Base-by-base conservation (phyloP, 2,888 invertebrate genomes). In the Hofmannophila pseudospretella region DNA sequence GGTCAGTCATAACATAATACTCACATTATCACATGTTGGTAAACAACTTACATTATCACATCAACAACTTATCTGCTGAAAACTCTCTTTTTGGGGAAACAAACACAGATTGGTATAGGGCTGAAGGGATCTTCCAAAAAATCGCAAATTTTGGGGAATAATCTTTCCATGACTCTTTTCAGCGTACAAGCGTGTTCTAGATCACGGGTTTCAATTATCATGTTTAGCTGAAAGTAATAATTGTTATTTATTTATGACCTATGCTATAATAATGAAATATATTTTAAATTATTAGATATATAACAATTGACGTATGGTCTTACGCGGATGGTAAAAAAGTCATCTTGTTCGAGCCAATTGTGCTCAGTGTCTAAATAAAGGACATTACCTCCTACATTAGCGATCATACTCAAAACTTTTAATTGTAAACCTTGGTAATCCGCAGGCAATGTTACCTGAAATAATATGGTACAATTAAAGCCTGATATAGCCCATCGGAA, bases 281-380 rank as follows among this genome's bases (percentile, higher is more conserved):
- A n/a, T n/a, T n/a, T n/a, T n/a, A n/a, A n/a, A n/a, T n/a, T n/a
- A n/a, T n/a, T n/a, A n/a, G n/a, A n/a, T n/a, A n/a, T n/a, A n/a
- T n/a, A n/a, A n/a, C n/a, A n/a, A n/a, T n/a, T n/a, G n/a, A n/a
- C n/a, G n/a, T n/a, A n/a, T n/a, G n/a, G n/a, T n/a, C 53, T 54
- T 61, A 71, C 68, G 27, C 32, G 35, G 16, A 25, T n/a, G 3
- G 7, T 28, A 13, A 14, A 7, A 1, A 96, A 13, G 96, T 37
- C 92, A 65, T 97, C 96, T n/a, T 91, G 89, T 34, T 92, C 91
- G 4, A 96, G 89, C 97, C 97, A 98, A 19, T 39, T 22, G 11
- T 33, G 32, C 23, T 7, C 96, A 94, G 45, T 96, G 88, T 96
- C 96, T 72, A 95, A 93, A 36, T 96, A 94, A 70, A 96, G 93